Evolutionary conservation across 2,113 vertebrate genomes (phyloP).

Genomic region (Datnioides undecimradiatus): DNA sequence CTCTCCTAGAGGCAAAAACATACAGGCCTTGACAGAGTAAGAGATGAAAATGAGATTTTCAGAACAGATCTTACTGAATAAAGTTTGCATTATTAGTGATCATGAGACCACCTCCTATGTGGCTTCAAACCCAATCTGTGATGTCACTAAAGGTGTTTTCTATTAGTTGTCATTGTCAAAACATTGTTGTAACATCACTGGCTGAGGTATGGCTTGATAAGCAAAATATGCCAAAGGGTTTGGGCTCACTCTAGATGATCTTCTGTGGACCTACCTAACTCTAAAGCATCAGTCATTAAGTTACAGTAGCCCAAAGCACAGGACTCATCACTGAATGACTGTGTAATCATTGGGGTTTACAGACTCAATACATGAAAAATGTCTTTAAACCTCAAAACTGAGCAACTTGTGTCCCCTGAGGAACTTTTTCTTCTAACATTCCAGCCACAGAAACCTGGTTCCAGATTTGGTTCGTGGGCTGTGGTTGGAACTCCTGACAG

Average conservation of each 20-base stretch:
- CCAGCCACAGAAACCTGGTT: background rate
- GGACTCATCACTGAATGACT: no score
- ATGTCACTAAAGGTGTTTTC: background rate
- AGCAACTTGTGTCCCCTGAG: no score
- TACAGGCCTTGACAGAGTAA: conserved; percentile 1
- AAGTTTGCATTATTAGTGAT: background rate
- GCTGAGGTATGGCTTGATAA: no score
- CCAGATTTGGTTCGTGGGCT: no score
- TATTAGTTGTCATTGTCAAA: background rate
- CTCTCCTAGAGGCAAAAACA: conserved; percentile 1
- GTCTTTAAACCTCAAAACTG: background rate
- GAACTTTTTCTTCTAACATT: background rate
- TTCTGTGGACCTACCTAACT: no score
- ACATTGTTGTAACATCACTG: background rate
- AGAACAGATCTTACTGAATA: background rate
- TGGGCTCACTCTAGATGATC: no score
- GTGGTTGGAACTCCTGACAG: background rate
- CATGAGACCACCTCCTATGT: background rate
- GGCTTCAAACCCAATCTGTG: background rate
- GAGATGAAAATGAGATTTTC: background rate
- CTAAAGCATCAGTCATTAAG: no score
- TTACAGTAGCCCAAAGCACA: no score
- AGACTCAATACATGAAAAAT: no score
- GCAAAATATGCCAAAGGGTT: no score
- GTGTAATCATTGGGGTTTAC: no score